Conservation (phyloP, 2,888 invertebrate species). For the Stenodera caucasica region DNA sequence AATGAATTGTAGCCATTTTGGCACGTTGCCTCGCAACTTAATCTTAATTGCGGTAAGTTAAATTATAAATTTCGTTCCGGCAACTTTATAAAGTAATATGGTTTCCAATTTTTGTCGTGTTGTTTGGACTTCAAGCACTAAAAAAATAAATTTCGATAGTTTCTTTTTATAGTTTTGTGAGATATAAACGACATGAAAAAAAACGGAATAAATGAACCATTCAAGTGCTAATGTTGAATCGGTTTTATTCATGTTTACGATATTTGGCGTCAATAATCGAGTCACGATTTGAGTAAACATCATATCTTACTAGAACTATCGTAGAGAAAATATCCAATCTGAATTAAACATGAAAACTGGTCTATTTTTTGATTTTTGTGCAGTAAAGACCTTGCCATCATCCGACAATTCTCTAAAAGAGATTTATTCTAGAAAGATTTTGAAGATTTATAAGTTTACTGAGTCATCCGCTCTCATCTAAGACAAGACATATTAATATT, state of each 20-base stretch:
- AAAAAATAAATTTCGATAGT: background rate
- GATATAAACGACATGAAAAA: background rate
- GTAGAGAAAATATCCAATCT: slow-evolving; percentile 48
- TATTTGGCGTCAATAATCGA: slow-evolving; percentile 46
- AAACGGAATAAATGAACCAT: slow-evolving; percentile 6
- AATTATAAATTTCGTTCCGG: slow-evolving; percentile 14
- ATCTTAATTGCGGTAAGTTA: slow-evolving; percentile 21
- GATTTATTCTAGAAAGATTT: slow-evolving; percentile 47
- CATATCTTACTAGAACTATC: slow-evolving; percentile 33
- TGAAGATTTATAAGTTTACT: slow-evolving; percentile 52
- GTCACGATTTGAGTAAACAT: slow-evolving; percentile 34
- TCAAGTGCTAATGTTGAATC: slow-evolving; percentile 19
- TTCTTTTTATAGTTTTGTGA: slow-evolving; percentile 6
- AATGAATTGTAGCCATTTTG: slow-evolving; percentile 23
- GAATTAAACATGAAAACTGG: slow-evolving; percentile 53
- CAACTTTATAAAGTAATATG: too few relatives aligned
- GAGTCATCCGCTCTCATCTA: slow-evolving; percentile 45
- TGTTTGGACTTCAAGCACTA: too few relatives aligned
- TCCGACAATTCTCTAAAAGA: slow-evolving; percentile 41
- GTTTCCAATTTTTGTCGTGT: too few relatives aligned
- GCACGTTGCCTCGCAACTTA: slow-evolving; percentile 16
- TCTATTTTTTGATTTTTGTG: background rate
- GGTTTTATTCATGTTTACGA: slow-evolving; percentile 38
- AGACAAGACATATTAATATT: slow-evolving; percentile 53
- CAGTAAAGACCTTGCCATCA: slow-evolving; percentile 36